A percentile compares a stretch with the other conserved stretches of the same genome.
phyloP scores from a whole-genome alignment of 2,113 vertebrate species.

The Corapipo altera region DNA sequence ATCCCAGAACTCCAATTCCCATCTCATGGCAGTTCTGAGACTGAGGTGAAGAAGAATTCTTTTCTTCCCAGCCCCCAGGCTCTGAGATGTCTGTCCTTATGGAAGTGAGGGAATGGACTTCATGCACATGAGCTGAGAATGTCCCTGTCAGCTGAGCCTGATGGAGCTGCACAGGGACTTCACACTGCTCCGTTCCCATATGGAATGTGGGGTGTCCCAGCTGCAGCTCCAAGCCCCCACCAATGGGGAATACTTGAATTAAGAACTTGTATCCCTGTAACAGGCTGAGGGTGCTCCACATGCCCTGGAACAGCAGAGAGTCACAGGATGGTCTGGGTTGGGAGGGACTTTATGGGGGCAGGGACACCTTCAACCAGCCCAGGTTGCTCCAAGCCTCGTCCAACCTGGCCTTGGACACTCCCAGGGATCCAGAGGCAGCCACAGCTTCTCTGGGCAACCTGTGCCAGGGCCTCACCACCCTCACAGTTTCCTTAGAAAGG shows the following conservation, averaged over 20 bases:
- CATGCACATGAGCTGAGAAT: background rate
- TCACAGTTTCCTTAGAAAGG: background rate
- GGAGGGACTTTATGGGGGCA: background rate
- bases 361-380: no score
- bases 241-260: accelerated
- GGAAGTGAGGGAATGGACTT: background rate
- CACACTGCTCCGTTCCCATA: no score
- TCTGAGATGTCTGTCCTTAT: background rate
- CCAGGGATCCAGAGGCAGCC: no score
- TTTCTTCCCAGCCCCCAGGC: background rate
- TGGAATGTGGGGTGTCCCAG: background rate
- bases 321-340: background rate
- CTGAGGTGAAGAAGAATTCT: background rate
- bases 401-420: no score
- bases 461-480: background rate
- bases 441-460: no score
- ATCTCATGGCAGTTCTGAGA: background rate
- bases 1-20: background rate
- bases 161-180: background rate
- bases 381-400: no score
- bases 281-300: background rate
- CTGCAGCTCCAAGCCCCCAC: background rate
- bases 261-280: background rate
- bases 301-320: background rate
- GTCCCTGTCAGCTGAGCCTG: background rate